Evolutionary conservation across 2,797 vertebrate genomes (phyloP).

Genomic region (Chrysocyon brachyurus): DNA sequence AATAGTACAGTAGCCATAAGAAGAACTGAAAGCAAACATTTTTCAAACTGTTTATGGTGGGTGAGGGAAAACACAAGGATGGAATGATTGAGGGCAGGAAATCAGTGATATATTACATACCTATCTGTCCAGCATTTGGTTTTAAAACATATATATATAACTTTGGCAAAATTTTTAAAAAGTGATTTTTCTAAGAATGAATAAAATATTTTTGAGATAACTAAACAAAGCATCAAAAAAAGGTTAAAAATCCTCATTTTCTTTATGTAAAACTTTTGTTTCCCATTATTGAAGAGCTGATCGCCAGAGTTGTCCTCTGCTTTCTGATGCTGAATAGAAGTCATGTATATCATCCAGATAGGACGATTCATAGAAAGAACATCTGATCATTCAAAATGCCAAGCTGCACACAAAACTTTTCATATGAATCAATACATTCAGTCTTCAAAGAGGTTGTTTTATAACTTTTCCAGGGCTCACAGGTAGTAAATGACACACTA

Average conservation of each 20-base stretch:
- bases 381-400: background rate
- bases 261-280: conserved; percentile 1
- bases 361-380: background rate
- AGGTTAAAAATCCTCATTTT: background rate
- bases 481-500: background rate
- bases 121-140: background rate
- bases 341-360: background rate
- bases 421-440: conserved; percentile 38
- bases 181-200: conserved; percentile 15
- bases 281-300: background rate
- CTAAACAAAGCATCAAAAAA: background rate
- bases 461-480: background rate
- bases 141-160: conserved; percentile 25
- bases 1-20: background rate
- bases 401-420: background rate
- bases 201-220: conserved; percentile 20
- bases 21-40: background rate
- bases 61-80: background rate
- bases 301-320: background rate
- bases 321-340: background rate
- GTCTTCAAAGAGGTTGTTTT: conserved; percentile 13
- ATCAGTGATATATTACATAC: background rate
- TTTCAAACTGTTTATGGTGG: background rate
- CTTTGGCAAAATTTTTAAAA: background rate
- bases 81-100: background rate